Evolutionary conservation across 2,113 vertebrate genomes (phyloP).

Genomic region (Steatornis caripensis): DNA sequence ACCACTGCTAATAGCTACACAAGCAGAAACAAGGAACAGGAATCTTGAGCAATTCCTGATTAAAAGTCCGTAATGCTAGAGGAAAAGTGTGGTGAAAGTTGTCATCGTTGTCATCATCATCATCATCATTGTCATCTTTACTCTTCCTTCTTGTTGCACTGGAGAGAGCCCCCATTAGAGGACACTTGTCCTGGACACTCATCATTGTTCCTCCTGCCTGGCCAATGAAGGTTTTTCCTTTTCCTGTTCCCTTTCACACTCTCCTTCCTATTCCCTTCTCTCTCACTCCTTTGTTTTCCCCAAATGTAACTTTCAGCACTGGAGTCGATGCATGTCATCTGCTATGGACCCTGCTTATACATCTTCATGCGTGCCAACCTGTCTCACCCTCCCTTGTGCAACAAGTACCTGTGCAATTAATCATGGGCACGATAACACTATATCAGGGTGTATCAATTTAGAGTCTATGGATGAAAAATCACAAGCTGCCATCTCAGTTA

Average conservation of each 20-base stretch:
- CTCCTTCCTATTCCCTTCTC: background rate
- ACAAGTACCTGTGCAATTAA: rapidly evolving
- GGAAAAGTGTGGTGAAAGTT: background rate
- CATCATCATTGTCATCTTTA: background rate
- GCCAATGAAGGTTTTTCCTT: background rate
- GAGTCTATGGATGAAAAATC: background rate
- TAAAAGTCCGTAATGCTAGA: background rate
- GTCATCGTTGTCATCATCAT: background rate
- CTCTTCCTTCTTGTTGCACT: background rate
- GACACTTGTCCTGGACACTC: background rate
- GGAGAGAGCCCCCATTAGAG: rapidly evolving
- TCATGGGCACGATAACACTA: rapidly evolving
- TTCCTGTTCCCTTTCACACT: background rate
- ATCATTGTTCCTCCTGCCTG: background rate
- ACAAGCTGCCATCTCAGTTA: background rate
- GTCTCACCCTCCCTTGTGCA: background rate
- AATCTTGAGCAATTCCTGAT: background rate
- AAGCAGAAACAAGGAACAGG: background rate
- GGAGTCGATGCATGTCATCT: rapidly evolving
- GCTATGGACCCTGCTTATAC: background rate
- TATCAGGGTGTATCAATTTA: background rate
- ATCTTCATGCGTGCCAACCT: background rate
- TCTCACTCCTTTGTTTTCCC: background rate
- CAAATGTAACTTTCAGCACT: rapidly evolving
- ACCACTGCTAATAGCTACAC: background rate